Percentiles rank a stretch among this genome's conserved stretches.
Conservation (phyloP, 2,888 invertebrate species). For the Boloria euphrosyne region DNA sequence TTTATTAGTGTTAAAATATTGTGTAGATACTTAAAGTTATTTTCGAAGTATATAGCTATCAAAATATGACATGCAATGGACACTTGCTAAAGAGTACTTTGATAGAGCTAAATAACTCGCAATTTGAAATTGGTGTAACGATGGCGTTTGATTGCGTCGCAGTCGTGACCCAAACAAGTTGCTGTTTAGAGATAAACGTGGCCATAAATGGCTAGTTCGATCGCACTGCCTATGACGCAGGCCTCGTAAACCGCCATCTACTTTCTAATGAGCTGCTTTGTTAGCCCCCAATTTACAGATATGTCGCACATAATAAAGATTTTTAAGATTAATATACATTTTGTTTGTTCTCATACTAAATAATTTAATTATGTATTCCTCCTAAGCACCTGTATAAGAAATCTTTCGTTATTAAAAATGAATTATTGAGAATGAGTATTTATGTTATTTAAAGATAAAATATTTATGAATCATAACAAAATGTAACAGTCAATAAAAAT, state of each 20-base stretch:
- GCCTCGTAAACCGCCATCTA: constrained; percentile 48
- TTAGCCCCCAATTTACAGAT: constrained; percentile 19
- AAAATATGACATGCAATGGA: too few relatives aligned
- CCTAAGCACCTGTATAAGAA: too few relatives aligned
- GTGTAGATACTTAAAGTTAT: too few relatives aligned
- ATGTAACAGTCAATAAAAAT: not conserved
- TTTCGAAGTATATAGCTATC: too few relatives aligned
- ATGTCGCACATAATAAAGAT: not conserved
- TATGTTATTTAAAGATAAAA: too few relatives aligned
- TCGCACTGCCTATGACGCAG: constrained; percentile 55
- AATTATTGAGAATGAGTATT: too few relatives aligned
- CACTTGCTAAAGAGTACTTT: too few relatives aligned
- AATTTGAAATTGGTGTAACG: constrained; percentile 42
- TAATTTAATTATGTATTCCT: not conserved
- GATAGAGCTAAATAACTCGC: constrained; percentile 6
- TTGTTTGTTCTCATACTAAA: not conserved
- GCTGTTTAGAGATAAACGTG: constrained; percentile 79
- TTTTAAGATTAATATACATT: not conserved
- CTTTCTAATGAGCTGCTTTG: constrained; percentile 64
- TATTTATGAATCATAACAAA: too few relatives aligned
- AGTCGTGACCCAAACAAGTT: constrained; percentile 76
- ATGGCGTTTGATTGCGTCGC: constrained; percentile 73
- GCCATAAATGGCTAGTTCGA: constrained; percentile 69
- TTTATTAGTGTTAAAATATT: too few relatives aligned
- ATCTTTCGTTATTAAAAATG: too few relatives aligned